A percentile compares a stretch with the other conserved stretches of the same genome.
These are phyloP conservation scores for Nomada ferruginata DNA, from an alignment of 2,888 invertebrate species.

Conservation along the genomic window DNA sequence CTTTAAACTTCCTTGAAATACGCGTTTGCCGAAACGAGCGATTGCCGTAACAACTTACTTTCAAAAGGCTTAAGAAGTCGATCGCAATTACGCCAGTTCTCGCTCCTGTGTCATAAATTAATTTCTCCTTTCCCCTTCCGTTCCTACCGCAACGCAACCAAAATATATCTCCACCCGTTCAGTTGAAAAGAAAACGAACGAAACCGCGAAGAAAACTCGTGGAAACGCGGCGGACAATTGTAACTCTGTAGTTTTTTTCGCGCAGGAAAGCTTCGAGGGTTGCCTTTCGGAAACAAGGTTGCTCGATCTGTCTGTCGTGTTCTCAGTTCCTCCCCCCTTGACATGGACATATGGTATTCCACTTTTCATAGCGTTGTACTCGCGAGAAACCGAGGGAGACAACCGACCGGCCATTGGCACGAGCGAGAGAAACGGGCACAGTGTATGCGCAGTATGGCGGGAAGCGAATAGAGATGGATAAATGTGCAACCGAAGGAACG, in stretches of 20 bases:
- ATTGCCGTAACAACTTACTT: too few species aligned
- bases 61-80: too few species aligned
- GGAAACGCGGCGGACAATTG: not conserved
- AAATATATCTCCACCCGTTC: too few species aligned
- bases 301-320: slow-evolving; percentile 54
- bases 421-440: not conserved
- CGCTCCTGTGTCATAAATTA: too few species aligned
- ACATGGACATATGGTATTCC: slow-evolving; percentile 78
- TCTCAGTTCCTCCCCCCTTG: slow-evolving; percentile 68
- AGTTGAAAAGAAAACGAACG: too few species aligned
- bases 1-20: not conserved
- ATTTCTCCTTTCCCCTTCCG: too few species aligned
- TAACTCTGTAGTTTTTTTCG: slow-evolving; percentile 2
- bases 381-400: slow-evolving; percentile 42
- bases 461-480: slow-evolving; percentile 27
- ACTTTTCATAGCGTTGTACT: slow-evolving; percentile 73
- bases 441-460: not conserved
- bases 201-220: too few species aligned
- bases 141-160: too few species aligned
- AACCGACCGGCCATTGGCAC: slow-evolving; percentile 21
- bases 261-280: slow-evolving; percentile 1
- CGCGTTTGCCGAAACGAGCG: too few species aligned
- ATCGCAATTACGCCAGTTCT: too few species aligned
- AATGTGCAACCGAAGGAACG: slow-evolving; percentile 31
- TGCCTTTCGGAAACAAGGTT: slow-evolving; percentile 49